A percentile compares a stretch with the other conserved stretches of the same genome.
phyloP scores from a whole-genome alignment of 2,888 invertebrate genomes.

The Cryptus viduatorius region DNA sequence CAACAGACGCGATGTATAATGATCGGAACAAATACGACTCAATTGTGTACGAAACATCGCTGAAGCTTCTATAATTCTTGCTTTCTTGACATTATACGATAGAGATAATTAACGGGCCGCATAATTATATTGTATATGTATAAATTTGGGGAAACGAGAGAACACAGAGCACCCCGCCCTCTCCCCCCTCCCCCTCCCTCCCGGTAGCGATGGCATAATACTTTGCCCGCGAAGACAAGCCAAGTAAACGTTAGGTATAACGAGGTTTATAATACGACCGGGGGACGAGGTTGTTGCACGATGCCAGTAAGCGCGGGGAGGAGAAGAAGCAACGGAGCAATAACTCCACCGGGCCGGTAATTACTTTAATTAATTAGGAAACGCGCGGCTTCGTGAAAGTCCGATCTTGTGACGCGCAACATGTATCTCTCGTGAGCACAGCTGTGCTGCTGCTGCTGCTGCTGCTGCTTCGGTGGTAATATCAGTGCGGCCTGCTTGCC shows the following conservation, averaged over 20 bases:
- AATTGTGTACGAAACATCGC: neutral
- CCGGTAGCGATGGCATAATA: slow-evolving; percentile 29
- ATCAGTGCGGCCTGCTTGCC: slow-evolving; percentile 47
- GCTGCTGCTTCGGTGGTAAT: slow-evolving; percentile 41
- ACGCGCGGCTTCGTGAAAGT: slow-evolving; percentile 80
- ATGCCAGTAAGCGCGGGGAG: slow-evolving; percentile 63
- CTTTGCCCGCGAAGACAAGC: slow-evolving; percentile 68
- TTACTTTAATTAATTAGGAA: slow-evolving; percentile 83
- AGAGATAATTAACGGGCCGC: slow-evolving; percentile 21
- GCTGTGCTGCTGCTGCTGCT: slow-evolving; percentile 36
- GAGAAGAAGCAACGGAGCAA: slow-evolving; percentile 73
- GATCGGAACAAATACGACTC: neutral
- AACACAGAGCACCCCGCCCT: no score
- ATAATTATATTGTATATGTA: slow-evolving; percentile 35
- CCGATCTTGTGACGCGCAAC: slow-evolving; percentile 79
- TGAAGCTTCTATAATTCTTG: neutral
- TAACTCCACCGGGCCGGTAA: slow-evolving; percentile 80
- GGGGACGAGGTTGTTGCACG: slow-evolving; percentile 46
- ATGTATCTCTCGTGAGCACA: slow-evolving; percentile 73
- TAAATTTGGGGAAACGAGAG: slow-evolving; percentile 36
- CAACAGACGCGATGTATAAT: no score
- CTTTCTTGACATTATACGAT: neutral
- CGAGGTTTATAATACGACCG: slow-evolving; percentile 74
- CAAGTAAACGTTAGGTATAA: slow-evolving; percentile 65
- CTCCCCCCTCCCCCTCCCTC: no score